A percentile compares a stretch with the other conserved stretches of the same genome.
Conservation (phyloP, 1,140 invertebrate species). For the Drosophila subpulchrella region DNA sequence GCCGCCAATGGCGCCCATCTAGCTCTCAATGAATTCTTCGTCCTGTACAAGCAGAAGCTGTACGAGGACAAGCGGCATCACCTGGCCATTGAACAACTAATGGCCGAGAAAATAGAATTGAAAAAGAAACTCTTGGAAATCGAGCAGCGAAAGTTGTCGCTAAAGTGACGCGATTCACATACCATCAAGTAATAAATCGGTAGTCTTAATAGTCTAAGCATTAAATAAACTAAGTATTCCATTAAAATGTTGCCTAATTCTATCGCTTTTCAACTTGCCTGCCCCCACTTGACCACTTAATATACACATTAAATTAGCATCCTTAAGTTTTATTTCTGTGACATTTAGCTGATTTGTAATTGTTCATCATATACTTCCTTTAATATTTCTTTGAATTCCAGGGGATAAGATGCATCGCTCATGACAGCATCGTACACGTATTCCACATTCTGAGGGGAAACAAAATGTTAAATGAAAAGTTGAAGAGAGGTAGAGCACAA, state of each 20-base stretch:
- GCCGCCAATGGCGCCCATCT: slow-evolving; percentile 33
- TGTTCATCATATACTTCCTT: slow-evolving; percentile 30
- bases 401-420: slow-evolving; percentile 28
- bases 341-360: slow-evolving; percentile 17
- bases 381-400: slow-evolving; percentile 48
- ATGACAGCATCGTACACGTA: slow-evolving; percentile 48
- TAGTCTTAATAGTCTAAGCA: slow-evolving; percentile 3
- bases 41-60: slow-evolving; percentile 64
- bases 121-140: slow-evolving; percentile 68
- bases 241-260: slow-evolving; percentile 11
- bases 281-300: neutral
- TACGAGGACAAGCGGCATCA: slow-evolving; percentile 63
- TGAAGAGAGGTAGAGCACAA: neutral
- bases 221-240: slow-evolving; percentile 14
- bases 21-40: slow-evolving; percentile 59
- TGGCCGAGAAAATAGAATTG: slow-evolving; percentile 65
- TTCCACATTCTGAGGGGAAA: slow-evolving; percentile 12
- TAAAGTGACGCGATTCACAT: slow-evolving; percentile 35
- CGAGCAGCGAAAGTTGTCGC: slow-evolving; percentile 57
- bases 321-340: slow-evolving; percentile 5
- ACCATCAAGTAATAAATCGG: neutral
- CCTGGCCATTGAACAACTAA: slow-evolving; percentile 55
- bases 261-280: neutral
- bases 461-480: slow-evolving; percentile 1
- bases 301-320: neutral